phyloP scores from a whole-genome alignment of 2,797 vertebrate species.

The Hybognathus amarus region DNA sequence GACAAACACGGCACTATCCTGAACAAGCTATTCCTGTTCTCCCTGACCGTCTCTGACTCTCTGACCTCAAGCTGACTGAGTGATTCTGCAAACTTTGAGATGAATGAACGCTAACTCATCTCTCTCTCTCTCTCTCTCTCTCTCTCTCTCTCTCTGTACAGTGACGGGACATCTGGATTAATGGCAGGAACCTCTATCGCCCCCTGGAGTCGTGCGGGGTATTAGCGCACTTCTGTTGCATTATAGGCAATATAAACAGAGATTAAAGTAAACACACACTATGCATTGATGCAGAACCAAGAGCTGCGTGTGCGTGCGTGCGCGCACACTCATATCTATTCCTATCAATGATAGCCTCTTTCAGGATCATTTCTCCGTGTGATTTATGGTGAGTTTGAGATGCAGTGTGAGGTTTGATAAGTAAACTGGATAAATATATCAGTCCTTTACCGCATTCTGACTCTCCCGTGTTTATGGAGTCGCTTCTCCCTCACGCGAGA shows the following conservation, averaged over 20 bases:
- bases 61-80: too few species aligned
- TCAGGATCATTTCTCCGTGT: conserved; percentile 21
- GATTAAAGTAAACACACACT: neutral
- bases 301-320: neutral
- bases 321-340: neutral
- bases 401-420: conserved; percentile 43
- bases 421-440: conserved; percentile 47
- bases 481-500: conserved; percentile 41
- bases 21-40: neutral
- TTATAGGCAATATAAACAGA: neutral
- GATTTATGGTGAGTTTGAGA: conserved; percentile 43
- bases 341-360: neutral
- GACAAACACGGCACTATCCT: neutral
- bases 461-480: conserved; percentile 46
- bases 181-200: conserved; percentile 29
- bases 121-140: too few species aligned
- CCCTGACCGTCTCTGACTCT: neutral
- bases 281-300: neutral
- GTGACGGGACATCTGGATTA: neutral
- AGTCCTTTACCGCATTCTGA: conserved; percentile 25
- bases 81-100: neutral
- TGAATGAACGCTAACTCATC: neutral
- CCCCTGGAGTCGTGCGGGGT: conserved; percentile 5
- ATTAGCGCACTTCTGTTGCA: neutral
- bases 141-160: neutral